A percentile compares a stretch with the other conserved stretches of the same genome.
These are phyloP conservation scores for Lagorchestes hirsutus DNA, from an alignment of 2,797 vertebrate species.

Conservation along the genomic window DNA sequence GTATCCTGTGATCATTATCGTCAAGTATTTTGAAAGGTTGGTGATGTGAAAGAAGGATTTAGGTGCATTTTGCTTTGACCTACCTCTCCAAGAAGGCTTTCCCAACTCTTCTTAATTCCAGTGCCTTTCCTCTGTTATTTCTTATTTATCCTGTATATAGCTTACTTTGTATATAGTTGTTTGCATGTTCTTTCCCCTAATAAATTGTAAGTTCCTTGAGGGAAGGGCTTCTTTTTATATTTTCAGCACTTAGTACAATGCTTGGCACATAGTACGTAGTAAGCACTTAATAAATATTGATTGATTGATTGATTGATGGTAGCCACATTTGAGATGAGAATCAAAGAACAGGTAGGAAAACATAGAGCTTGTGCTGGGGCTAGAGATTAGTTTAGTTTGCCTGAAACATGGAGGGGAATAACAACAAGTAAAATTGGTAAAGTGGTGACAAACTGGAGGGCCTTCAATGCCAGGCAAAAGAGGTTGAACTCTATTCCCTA, in stretches of 20 bases:
- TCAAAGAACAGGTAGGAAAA: neutral
- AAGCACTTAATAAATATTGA: neutral
- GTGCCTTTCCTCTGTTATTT: neutral
- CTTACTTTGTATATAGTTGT: neutral
- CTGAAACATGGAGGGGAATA: neutral
- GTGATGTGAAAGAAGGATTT: neutral
- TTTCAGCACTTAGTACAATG: neutral
- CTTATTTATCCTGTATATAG: neutral
- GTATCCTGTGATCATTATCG: neutral
- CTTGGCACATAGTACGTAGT: neutral
- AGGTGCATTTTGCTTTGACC: neutral
- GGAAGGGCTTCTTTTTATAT: neutral
- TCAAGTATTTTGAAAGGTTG: neutral
- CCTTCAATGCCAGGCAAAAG: neutral
- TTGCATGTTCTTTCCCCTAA: neutral
- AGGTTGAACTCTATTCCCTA: neutral
- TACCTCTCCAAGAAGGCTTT: neutral
- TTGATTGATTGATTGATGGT: neutral
- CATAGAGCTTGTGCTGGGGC: neutral
- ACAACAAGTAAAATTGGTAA: neutral
- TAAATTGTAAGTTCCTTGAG: neutral
- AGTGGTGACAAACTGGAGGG: neutral
- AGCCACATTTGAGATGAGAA: neutral
- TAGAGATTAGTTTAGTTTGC: neutral
- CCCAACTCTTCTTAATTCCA: neutral